Evolutionary conservation across 2,113 vertebrate genomes (phyloP), one percentile per base, ranked within the genome.

Genomic region (Pleuronectes platessa): DNA sequence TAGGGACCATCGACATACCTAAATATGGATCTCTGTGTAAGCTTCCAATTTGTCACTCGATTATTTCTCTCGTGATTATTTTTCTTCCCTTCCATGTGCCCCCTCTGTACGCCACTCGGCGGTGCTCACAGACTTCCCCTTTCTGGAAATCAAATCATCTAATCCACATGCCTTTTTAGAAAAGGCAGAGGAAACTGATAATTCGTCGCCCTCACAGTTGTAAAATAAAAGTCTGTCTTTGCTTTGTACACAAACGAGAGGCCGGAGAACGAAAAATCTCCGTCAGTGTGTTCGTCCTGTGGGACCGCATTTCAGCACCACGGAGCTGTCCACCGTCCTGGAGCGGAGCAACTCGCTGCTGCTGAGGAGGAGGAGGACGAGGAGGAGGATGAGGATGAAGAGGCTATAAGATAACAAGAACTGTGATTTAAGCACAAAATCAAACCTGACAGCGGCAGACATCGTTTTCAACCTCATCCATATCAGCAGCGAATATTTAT

Each of bases 61-160:
- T 35, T 61, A 20, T 61, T 35, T 42, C 61, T 61, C 9, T n/a
- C 42, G 10, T 64, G 21, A 58, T 21, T 15, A 8, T 62, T 17
- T 40, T 10, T 24, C 42, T 10, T 24, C 5, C 12, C 35, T 67
- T 74, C 85, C 66, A 64, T 90, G 88, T 92, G 87, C 74, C 84
- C 90, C 83, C 87, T 90, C 76, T 86, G 26, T 86, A 92, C 92
- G 89, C 93, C 92, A 90, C 91, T 93, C 93, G 92, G 93, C 93
- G 91, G 93, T 91, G 92, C 93, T 94, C 91, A 89, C 81, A 93
- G 83, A 83, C 91, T 90, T 92, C 53, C 79, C 76, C 86, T 88
- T 79, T 85, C 64, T 67, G 73, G 59, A 78, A 83, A 79, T 84
- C 60, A 83, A 78, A 78, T 76, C 61, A 73, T 51, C 66, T 73